phyloP scores from a whole-genome alignment of 2,797 vertebrate genomes.

The Heliangelus exortis region DNA sequence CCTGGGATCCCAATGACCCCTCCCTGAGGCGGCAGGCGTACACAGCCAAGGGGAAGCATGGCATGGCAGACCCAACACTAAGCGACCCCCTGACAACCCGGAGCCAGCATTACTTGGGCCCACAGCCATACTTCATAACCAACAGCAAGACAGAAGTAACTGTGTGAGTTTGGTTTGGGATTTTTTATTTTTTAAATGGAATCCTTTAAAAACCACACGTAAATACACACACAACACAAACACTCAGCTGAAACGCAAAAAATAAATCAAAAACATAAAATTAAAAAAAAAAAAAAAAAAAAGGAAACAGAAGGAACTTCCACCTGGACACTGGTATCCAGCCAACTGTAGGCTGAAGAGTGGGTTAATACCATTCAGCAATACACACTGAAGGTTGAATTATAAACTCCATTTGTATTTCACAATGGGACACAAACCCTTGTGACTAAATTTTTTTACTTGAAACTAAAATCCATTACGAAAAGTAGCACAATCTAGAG shows the following conservation, averaged over 20 bases:
- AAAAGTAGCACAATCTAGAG: conserved; percentile 82
- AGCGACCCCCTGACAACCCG: conserved; percentile 89
- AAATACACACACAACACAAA: conserved; percentile 63
- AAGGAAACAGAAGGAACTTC: conserved; percentile 18
- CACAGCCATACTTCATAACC: conserved; percentile 98
- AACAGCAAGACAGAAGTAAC: conserved; percentile 99
- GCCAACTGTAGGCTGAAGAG: conserved; percentile 42
- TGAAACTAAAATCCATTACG: conserved; percentile 78
- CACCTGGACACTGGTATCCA: conserved; percentile 41
- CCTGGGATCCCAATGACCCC: conserved; percentile 93
- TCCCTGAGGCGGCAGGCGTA: conserved; percentile 91
- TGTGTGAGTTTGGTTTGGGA: conserved; percentile 82
- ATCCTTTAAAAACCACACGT: conserved; percentile 32
- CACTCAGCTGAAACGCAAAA: conserved; percentile 56
- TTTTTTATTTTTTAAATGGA: conserved; percentile 9
- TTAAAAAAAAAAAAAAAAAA: background rate
- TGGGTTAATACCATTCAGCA: conserved; percentile 73
- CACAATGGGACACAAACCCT: conserved; percentile 53
- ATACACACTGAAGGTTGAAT: conserved; percentile 77
- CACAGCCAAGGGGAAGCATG: conserved; percentile 87
- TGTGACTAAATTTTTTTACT: conserved; percentile 73
- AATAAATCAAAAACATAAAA: conserved; percentile 8
- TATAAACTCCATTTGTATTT: conserved; percentile 73
- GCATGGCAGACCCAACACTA: conserved; percentile 84
- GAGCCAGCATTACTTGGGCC: conserved; percentile 91